Conservation (phyloP, 2,888 invertebrate species). For the Exocentrus adspersus region DNA sequence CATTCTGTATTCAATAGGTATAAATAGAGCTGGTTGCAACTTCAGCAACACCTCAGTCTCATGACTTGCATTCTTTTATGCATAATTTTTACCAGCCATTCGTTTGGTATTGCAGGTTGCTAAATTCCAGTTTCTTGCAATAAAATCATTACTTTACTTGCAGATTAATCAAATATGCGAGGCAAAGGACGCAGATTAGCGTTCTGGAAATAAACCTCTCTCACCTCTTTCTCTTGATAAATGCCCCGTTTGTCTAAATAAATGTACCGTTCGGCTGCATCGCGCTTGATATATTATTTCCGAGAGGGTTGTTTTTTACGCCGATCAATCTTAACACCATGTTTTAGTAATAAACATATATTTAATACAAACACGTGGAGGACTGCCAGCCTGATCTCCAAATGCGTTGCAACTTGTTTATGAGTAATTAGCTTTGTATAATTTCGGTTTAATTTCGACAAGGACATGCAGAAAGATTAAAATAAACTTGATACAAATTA, state of each 20-base stretch:
- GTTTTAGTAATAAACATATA: conserved; percentile 55
- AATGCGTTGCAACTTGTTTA: conserved; percentile 35
- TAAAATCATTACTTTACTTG: no score
- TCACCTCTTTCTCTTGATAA: conserved; percentile 54
- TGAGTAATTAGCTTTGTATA: conserved; percentile 35
- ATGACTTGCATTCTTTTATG: no score
- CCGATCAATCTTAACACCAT: conserved; percentile 54
- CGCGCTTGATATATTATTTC: conserved; percentile 59
- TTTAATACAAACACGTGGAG: conserved; percentile 50
- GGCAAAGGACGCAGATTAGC: conserved; percentile 53
- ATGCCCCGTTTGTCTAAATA: conserved; percentile 59
- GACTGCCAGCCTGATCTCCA: conserved; percentile 28
- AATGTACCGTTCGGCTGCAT: conserved; percentile 58
- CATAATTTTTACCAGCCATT: no score
- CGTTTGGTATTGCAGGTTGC: no score
- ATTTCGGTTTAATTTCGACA: no score
- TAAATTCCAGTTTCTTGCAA: no score
- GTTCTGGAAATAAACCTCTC: conserved; percentile 53
- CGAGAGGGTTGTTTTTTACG: conserved; percentile 56
- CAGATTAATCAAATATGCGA: conserved; percentile 49
- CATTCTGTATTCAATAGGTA: no score
- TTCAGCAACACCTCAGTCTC: no score
- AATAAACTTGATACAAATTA: no score
- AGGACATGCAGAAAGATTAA: no score
- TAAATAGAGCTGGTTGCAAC: no score